Percentiles rank a stretch among this genome's conserved stretches.
Conservation (phyloP, 2,113 vertebrate species). For the Python bivittatus region DNA sequence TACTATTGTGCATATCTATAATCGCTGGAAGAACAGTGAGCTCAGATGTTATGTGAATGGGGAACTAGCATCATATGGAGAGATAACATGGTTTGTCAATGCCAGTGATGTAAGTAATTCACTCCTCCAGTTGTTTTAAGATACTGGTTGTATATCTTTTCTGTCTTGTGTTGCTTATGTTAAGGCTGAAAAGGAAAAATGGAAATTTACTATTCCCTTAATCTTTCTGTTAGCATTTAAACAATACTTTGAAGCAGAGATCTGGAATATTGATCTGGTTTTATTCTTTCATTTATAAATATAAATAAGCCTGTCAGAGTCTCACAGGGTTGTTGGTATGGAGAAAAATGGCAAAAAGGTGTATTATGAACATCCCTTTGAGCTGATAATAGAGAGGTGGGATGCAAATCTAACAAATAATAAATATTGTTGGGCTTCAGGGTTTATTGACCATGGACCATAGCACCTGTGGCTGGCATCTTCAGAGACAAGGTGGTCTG, state of each 20-base stretch:
- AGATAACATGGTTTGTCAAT: constrained; percentile 97
- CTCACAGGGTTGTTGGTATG: background rate
- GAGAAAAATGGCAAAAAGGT: background rate
- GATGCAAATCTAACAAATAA: background rate
- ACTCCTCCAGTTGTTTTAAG: background rate
- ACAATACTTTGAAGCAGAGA: background rate
- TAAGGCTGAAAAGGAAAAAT: background rate
- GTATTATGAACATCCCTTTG: background rate
- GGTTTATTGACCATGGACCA: background rate
- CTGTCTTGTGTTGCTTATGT: background rate
- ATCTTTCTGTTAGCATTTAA: background rate
- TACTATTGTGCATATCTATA: constrained; percentile 93
- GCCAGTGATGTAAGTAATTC: constrained; percentile 91
- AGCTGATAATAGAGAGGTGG: background rate
- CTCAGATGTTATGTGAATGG: constrained; percentile 96
- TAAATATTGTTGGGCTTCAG: background rate
- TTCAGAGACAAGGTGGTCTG: background rate
- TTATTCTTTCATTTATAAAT: background rate
- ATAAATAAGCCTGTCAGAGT: background rate
- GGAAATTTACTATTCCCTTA: background rate
- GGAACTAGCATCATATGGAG: constrained; percentile 92
- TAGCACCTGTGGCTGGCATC: background rate
- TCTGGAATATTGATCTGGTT: background rate
- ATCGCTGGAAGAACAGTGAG: constrained; percentile 99
- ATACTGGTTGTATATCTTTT: background rate